These are phyloP conservation scores for Lacanobia wlatinum DNA, from an alignment of 2,888 invertebrate species.

Conservation along the genomic window DNA sequence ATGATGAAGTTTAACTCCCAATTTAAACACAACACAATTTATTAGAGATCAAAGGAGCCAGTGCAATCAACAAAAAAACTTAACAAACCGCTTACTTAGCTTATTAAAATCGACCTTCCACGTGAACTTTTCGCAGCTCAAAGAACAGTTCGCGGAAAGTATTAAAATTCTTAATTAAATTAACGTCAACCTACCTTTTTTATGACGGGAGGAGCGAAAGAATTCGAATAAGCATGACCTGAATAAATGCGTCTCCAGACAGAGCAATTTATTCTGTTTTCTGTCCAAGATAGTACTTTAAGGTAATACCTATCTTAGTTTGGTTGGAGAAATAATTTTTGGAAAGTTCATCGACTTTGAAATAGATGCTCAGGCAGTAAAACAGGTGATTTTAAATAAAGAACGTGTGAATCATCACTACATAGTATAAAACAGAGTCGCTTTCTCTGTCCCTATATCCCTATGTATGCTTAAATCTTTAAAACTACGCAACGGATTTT, in stretches of 20 bases:
- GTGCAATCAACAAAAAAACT: conserved; percentile 35
- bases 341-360: neutral
- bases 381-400: neutral
- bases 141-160: conserved; percentile 72
- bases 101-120: conserved; percentile 54
- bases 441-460: no score
- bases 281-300: conserved; percentile 14
- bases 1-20: neutral
- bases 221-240: conserved; percentile 64
- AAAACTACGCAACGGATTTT: no score
- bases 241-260: conserved; percentile 28
- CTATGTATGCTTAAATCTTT: no score
- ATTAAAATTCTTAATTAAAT: conserved; percentile 81
- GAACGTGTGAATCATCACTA: no score
- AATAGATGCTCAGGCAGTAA: neutral
- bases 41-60: conserved; percentile 20
- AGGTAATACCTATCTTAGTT: neutral
- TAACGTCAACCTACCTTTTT: conserved; percentile 65
- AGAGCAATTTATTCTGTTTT: conserved; percentile 23
- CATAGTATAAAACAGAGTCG: no score
- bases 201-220: conserved; percentile 64
- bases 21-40: conserved; percentile 5
- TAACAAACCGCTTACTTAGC: conserved; percentile 13
- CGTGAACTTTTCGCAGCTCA: conserved; percentile 39
- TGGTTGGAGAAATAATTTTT: neutral